Evolutionary conservation across 2,797 vertebrate genomes (phyloP).

Genomic region (Dallia pectoralis): DNA sequence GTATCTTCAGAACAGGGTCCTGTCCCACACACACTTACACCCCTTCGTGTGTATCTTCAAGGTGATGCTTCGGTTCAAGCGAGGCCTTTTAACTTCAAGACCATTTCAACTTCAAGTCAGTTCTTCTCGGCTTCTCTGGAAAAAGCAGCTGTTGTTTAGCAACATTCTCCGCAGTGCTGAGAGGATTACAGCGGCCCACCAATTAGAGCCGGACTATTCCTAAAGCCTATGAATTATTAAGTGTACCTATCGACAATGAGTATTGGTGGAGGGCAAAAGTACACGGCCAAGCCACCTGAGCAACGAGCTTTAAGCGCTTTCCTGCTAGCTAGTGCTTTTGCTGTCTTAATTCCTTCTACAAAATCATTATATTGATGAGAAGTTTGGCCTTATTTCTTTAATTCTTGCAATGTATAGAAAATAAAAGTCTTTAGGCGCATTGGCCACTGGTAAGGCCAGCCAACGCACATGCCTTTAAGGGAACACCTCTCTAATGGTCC

Average conservation of each 20-base stretch:
- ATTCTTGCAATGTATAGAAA: not conserved
- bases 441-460: conserved; percentile 31
- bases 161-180: conserved; percentile 48
- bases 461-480: conserved; percentile 39
- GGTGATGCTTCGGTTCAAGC: conserved; percentile 56
- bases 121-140: conserved; percentile 28
- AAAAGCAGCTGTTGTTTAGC: conserved; percentile 39
- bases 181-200: conserved; percentile 57
- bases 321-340: no score
- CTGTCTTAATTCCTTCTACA: not conserved
- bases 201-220: conserved; percentile 64
- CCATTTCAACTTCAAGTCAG: conserved; percentile 28
- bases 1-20: conserved; percentile 37
- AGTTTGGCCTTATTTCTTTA: not conserved
- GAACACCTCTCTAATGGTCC: conserved; percentile 42
- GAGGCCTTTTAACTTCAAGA: conserved; percentile 58
- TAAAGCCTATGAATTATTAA: conserved; percentile 73
- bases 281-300: conserved; percentile 53
- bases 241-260: conserved; percentile 56
- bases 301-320: conserved; percentile 29
- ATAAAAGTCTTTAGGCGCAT: not conserved
- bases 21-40: conserved; percentile 16
- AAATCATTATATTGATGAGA: not conserved
- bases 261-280: conserved; percentile 45
- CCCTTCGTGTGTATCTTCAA: conserved; percentile 34